phyloP scores from a whole-genome alignment of 30 jellyfish, hydroid and myxozoan genomes.

The Aurelia sp. region DNA sequence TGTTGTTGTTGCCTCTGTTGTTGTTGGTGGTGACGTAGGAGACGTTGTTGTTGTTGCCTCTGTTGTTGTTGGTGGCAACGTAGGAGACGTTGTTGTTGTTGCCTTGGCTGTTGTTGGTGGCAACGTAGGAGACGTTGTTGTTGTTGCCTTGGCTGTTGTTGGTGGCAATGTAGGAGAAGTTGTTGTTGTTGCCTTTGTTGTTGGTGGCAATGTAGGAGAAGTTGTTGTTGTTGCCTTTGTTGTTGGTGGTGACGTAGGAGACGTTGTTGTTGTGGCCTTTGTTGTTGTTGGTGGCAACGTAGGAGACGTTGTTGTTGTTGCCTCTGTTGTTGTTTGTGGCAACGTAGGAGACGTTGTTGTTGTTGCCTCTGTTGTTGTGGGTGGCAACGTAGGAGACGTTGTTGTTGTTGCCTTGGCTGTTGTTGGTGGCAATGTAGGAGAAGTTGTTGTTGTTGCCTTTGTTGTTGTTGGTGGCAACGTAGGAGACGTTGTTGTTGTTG shows the following conservation, averaged over 20 bases:
- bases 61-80: constrained; percentile 12
- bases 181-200: background rate
- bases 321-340: no score
- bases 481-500: background rate
- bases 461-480: background rate
- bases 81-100: background rate
- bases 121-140: background rate
- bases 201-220: background rate
- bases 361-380: background rate
- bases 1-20: background rate
- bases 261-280: background rate
- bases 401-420: background rate
- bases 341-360: background rate
- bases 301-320: no score
- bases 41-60: background rate
- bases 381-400: background rate
- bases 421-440: background rate
- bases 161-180: background rate
- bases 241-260: constrained; percentile 5
- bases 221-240: background rate
- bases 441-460: background rate
- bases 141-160: background rate
- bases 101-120: background rate
- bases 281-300: no score
- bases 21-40: background rate